Evolutionary conservation across 2,797 vertebrate species (phyloP).

Genomic region (Hephaestus fuliginosus): DNA sequence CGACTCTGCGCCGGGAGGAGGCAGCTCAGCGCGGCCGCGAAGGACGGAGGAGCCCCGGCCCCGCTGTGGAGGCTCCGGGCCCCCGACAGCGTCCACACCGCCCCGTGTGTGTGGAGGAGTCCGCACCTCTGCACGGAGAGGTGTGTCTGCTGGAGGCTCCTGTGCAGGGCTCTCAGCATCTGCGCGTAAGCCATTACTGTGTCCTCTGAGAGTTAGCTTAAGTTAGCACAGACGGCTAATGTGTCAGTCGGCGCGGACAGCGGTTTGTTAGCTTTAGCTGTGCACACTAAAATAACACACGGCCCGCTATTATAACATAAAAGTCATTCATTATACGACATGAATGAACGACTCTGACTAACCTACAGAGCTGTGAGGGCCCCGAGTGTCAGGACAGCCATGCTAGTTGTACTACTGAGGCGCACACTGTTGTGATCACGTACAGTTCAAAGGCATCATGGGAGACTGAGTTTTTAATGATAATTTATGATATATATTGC

Average conservation of each 20-base stretch:
- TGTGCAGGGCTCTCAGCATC: constrained; percentile 65
- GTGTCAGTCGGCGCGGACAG: background rate
- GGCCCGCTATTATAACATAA: background rate
- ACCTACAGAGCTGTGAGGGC: background rate
- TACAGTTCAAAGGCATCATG: background rate
- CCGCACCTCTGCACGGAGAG: constrained; percentile 46
- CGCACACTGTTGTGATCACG: constrained; percentile 49
- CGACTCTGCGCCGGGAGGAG: constrained; percentile 17
- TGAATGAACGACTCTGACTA: background rate
- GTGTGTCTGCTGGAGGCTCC: constrained; percentile 45
- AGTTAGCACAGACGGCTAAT: background rate
- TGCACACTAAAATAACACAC: background rate
- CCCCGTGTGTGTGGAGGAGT: constrained; percentile 39
- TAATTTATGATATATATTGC: no score
- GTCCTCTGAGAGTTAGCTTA: constrained; percentile 19
- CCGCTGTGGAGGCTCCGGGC: background rate
- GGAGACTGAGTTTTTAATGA: constrained; percentile 61
- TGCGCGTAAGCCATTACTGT: constrained; percentile 73
- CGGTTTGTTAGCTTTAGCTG: background rate
- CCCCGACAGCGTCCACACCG: background rate
- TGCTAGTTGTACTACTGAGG: background rate
- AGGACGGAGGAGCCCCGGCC: background rate
- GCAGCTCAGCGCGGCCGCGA: constrained; percentile 11
- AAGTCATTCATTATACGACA: background rate
- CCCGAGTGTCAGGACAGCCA: background rate